phyloP scores from a whole-genome alignment of 2,113 vertebrate genomes.

The Bucco capensis region DNA sequence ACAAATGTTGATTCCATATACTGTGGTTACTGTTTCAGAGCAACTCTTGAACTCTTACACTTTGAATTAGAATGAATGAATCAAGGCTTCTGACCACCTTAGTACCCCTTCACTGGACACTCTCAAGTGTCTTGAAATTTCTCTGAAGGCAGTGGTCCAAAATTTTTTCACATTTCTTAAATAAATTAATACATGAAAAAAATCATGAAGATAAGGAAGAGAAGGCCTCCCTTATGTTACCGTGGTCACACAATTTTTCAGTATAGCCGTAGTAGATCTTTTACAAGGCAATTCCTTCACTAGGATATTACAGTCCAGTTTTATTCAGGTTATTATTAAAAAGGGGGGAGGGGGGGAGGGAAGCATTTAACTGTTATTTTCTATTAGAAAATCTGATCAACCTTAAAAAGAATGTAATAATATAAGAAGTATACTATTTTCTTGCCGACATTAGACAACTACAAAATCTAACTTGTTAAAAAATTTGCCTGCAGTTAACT shows the following conservation, averaged over 20 bases:
- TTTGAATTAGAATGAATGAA: not conserved
- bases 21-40: no score
- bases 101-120: no score
- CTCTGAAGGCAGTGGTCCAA: not conserved
- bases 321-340: not conserved
- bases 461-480: not conserved
- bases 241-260: not conserved
- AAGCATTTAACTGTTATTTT: not conserved
- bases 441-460: not conserved
- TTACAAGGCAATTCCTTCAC: not conserved
- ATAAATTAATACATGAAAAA: not conserved
- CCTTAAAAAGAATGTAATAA: not conserved
- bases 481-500: not conserved
- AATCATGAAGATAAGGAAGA: not conserved
- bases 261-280: not conserved
- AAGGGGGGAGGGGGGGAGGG: no score
- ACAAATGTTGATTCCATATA: no score
- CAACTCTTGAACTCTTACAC: no score
- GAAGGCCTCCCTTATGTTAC: not conserved
- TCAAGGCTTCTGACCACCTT: not conserved
- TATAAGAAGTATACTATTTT: not conserved
- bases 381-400: not conserved
- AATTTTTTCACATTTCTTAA: not conserved
- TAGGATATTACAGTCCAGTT: not conserved
- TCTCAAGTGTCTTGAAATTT: not conserved